phyloP scores from a whole-genome alignment of 2,113 vertebrate species.

The Thryonomys swinderianus region DNA sequence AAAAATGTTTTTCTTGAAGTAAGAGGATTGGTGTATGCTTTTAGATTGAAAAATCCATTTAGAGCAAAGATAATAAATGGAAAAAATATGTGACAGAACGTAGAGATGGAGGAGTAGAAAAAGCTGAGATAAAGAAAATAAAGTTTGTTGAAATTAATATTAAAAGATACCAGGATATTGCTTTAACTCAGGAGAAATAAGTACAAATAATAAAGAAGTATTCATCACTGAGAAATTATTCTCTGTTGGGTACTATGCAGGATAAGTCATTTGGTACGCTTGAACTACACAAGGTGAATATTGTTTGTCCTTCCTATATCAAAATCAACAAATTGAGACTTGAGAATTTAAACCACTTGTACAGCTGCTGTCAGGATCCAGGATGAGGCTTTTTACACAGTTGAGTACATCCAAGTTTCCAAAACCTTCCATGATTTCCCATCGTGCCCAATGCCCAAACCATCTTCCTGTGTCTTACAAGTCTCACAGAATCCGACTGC shows the following conservation, averaged over 20 bases:
- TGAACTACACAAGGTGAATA: background rate
- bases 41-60: background rate
- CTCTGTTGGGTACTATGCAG: background rate
- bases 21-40: background rate
- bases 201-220: background rate
- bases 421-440: no score
- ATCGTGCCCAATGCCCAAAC: background rate
- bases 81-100: background rate
- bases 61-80: background rate
- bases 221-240: background rate
- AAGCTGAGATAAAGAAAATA: background rate
- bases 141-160: background rate
- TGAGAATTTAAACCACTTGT: background rate
- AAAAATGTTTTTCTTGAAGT: background rate
- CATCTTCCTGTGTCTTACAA: background rate
- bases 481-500: accelerated
- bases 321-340: background rate
- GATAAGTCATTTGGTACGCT: background rate
- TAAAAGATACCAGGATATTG: background rate
- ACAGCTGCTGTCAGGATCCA: background rate
- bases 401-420: background rate
- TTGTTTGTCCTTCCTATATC: background rate
- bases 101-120: background rate
- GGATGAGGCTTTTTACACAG: background rate
- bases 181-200: slow-evolving; percentile 16